These are phyloP conservation scores for Neofelis nebulosa DNA, from an alignment of 2,113 vertebrate species.

Conservation along the genomic window DNA sequence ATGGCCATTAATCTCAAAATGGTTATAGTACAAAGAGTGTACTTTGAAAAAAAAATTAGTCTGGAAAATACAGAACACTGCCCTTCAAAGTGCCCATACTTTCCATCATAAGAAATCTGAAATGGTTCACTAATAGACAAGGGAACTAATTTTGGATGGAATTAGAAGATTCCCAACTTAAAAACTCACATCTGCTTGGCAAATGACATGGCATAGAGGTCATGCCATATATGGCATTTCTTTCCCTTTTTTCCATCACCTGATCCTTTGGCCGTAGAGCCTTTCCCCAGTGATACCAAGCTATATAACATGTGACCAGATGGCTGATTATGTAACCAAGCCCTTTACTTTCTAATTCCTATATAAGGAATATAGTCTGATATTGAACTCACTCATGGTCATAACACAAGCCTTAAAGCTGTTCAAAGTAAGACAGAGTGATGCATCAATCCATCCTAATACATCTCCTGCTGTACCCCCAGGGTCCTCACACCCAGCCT, in stretches of 20 bases:
- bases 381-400: not conserved
- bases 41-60: not conserved
- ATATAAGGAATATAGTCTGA: not conserved
- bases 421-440: not conserved
- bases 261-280: not conserved
- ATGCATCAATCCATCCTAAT: not conserved
- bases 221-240: not conserved
- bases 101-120: slow-evolving; percentile 12
- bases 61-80: not conserved
- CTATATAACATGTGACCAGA: not conserved
- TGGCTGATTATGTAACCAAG: not conserved
- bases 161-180: not conserved
- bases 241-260: not conserved
- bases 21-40: not conserved
- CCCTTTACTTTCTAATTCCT: slow-evolving; percentile 8
- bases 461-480: not conserved
- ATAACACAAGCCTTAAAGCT: not conserved
- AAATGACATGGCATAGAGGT: not conserved
- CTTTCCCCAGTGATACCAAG: not conserved
- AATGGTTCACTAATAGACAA: not conserved
- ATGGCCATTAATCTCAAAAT: not conserved
- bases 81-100: not conserved
- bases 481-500: not conserved
- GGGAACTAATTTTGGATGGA: not conserved
- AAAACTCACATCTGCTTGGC: not conserved